Evolutionary conservation across 2,113 vertebrate species (phyloP), one percentile per base, ranked within the genome.

Genomic region (Bufo gargarizans): DNA sequence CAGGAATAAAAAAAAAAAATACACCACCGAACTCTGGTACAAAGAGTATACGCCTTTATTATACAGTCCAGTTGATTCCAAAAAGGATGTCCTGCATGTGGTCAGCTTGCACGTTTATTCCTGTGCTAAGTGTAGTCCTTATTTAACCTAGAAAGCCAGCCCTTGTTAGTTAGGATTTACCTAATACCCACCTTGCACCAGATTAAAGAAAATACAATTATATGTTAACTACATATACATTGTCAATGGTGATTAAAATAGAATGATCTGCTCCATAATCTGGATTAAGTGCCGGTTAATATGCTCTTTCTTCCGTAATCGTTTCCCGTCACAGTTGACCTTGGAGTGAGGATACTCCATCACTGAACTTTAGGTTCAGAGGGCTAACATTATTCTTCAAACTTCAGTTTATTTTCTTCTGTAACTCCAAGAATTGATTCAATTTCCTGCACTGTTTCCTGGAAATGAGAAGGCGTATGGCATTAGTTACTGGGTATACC

Each of bases 341-440:
- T 76, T 76, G 13, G 19, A 1, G 17, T 19, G 17, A 50, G 72
- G 8, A 76, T 76, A 76, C 16, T 16, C 6, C 43, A 49, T 8
- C 16, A 0, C 49, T 19, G 6, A 49, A 17, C 45, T 72, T 33
- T 47, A 45, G 43, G 2, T 7, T 17, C 47, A 47, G 45, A 47
- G 47, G 72, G 10, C 47, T 76, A 11, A 50, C 17, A 22, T 61
- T 93, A 87, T 65, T 93, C 92, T 91, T 91, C 90, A 92, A 89
- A 92, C 90, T 90, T 92, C 85, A 93, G 85, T 93, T 95, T 96
- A 91, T 97, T 97, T 92, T 94, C 92, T 91, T 91, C 90, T 83
- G 93, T 95, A 91, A 95, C 91, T 93, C 95, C 93, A 87, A 97
- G 90, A 90, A 97, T 94, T 63, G 86, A 89, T 89, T 97, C 93